Evolutionary conservation across 1,140 invertebrate genomes (phyloP), one percentile per base, ranked within the genome.

Genomic region (Pogonognathellus flavescens): DNA sequence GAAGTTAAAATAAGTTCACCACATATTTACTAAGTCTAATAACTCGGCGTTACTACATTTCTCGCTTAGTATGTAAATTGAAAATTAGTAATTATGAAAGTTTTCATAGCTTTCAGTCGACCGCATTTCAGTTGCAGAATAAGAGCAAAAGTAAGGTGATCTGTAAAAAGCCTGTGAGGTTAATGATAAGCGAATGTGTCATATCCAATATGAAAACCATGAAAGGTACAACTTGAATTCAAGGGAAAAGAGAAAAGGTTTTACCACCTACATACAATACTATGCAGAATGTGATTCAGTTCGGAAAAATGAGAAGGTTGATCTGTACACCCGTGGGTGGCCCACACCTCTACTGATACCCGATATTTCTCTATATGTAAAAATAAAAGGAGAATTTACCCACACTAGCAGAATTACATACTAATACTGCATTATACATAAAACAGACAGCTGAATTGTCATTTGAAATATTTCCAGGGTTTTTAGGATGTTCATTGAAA

Each of bases 51-150:
- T 6, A 41, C 31, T 41, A 6, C 31, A 41, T 1, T 41, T 41
- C 31, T 41, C n/a, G n/a, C n/a, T n/a, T 49, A 11, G 31, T 18
- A 50, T 76, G 41, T 76, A 76, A 50, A 16, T 76, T 76, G 31
- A 31, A 50, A 76, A 76, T 76, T 76, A 76, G 31, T 76, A 76
- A 76, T 76, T 76, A 76, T 31, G 41, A 76, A 76, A 76, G 70
- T 76, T 76, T 76, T 76, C 41, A 41, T 41, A 41, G 31, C 31
- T 41, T 57, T 76, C 41, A 50, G 70, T 25, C 25, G 41, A 76
- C 70, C 70, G 70, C 70, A 76, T 76, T 76, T 76, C 70, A 76
- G 9, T 18, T 49, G 70, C 70, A 76, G 70, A 76, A 31, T 20
- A 20, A 20, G 59, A 18, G 25, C 22, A 25, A 20, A 14, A 20